phyloP scores from a whole-genome alignment of 2,888 invertebrate genomes.

The Dione juno region DNA sequence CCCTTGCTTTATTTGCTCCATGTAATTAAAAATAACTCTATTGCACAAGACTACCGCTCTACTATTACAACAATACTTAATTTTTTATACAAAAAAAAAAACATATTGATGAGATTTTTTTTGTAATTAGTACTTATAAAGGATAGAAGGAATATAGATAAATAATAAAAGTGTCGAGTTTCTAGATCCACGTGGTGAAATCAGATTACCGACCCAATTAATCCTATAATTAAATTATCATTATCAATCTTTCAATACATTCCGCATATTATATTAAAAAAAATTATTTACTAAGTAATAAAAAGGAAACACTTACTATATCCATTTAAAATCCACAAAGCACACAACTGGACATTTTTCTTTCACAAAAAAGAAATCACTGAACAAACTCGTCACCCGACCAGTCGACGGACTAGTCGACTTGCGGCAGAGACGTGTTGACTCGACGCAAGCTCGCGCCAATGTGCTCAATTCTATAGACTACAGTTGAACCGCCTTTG shows the following conservation, averaged over 20 bases:
- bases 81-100: too few species aligned
- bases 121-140: too few species aligned
- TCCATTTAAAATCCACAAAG: conserved; percentile 42
- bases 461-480: conserved; percentile 46
- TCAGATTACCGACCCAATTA: neutral
- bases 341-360: conserved; percentile 41
- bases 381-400: conserved; percentile 39
- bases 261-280: neutral
- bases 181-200: neutral
- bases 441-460: conserved; percentile 53
- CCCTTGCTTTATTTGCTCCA: too few species aligned
- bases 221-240: conserved; percentile 11
- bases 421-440: conserved; percentile 48
- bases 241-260: neutral
- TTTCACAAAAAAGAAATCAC: conserved; percentile 38
- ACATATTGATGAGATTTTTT: too few species aligned
- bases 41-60: too few species aligned
- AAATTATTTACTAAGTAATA: neutral
- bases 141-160: too few species aligned
- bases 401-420: conserved; percentile 41
- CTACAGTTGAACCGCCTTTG: conserved; percentile 35
- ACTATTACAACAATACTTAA: too few species aligned
- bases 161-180: too few species aligned
- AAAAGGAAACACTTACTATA: conserved; percentile 39
- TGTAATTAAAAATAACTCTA: too few species aligned